A percentile compares a stretch with the other conserved stretches of the same genome.
Conservation (phyloP, 2,113 vertebrate species). For the Eclectus roratus region DNA sequence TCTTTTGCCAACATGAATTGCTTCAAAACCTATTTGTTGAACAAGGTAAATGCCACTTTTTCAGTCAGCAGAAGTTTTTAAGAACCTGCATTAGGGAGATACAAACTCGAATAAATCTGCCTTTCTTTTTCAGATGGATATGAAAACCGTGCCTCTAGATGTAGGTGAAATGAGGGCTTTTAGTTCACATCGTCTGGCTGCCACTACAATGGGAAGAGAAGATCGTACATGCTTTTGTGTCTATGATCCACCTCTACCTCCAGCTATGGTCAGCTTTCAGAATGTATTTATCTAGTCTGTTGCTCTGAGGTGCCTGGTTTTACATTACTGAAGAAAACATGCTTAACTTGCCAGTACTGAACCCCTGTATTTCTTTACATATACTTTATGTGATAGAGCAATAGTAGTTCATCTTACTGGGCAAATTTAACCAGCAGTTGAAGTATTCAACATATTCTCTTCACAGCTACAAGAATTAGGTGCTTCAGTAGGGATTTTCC, state of each 20-base stretch:
- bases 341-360: not conserved
- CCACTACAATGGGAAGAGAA: not conserved
- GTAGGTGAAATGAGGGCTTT: conserved; percentile 50
- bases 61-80: not conserved
- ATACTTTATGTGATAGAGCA: not conserved
- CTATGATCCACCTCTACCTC: conserved; percentile 35
- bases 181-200: not conserved
- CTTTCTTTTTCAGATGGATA: conserved; percentile 44
- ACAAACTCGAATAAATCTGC: not conserved
- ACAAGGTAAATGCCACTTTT: conserved; percentile 30
- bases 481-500: not conserved
- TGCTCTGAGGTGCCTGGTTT: not conserved
- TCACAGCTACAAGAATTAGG: not conserved
- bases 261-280: conserved; percentile 48
- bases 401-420: not conserved
- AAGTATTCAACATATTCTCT: not conserved
- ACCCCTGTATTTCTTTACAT: not conserved
- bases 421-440: not conserved
- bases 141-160: conserved; percentile 55
- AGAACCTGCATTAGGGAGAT: not conserved
- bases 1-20: conserved; percentile 58
- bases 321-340: not conserved
- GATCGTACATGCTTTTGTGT: conserved; percentile 40
- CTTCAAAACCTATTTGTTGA: conserved; percentile 54
- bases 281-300: not conserved